Evolutionary conservation across 1,140 invertebrate species (phyloP).

Genomic region (Euwallacea similis): DNA sequence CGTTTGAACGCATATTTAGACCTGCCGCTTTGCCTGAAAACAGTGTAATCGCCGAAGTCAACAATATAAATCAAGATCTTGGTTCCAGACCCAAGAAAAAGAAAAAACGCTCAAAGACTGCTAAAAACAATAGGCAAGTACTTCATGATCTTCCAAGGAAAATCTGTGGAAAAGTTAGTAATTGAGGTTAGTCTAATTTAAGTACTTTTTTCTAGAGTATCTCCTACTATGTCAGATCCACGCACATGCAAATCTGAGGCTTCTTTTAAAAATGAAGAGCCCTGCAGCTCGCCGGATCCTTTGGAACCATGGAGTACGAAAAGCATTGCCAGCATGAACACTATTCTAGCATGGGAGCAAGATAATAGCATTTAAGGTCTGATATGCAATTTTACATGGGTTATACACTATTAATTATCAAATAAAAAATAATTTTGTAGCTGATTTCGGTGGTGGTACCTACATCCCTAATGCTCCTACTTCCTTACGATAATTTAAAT

Average conservation of each 20-base stretch:
- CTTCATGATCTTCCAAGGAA: no score
- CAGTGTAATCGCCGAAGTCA: constrained; percentile 40
- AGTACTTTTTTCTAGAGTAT: constrained; percentile 52
- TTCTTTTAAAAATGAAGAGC: constrained; percentile 40
- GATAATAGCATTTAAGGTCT: constrained; percentile 40
- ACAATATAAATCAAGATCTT: constrained; percentile 39
- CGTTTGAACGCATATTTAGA: constrained; percentile 29
- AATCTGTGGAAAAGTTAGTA: not conserved
- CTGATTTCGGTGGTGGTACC: no score
- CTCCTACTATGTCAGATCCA: constrained; percentile 48
- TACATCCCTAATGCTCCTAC: no score
- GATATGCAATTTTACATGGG: not conserved
- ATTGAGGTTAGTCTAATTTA: not conserved
- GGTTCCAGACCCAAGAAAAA: constrained; percentile 36
- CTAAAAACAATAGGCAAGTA: constrained; percentile 53
- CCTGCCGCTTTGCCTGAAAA: constrained; percentile 42
- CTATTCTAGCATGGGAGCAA: constrained; percentile 66
- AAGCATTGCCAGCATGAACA: constrained; percentile 71
- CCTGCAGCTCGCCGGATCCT: constrained; percentile 60
- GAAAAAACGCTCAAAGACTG: constrained; percentile 54
- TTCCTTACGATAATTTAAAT: no score
- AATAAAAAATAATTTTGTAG: no score
- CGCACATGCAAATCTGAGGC: constrained; percentile 48
- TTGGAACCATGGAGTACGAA: constrained; percentile 73
- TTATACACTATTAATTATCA: no score